These are phyloP conservation scores for Rhogogaster chlorosoma DNA, from an alignment of 2,888 invertebrate species.

Conservation along the genomic window DNA sequence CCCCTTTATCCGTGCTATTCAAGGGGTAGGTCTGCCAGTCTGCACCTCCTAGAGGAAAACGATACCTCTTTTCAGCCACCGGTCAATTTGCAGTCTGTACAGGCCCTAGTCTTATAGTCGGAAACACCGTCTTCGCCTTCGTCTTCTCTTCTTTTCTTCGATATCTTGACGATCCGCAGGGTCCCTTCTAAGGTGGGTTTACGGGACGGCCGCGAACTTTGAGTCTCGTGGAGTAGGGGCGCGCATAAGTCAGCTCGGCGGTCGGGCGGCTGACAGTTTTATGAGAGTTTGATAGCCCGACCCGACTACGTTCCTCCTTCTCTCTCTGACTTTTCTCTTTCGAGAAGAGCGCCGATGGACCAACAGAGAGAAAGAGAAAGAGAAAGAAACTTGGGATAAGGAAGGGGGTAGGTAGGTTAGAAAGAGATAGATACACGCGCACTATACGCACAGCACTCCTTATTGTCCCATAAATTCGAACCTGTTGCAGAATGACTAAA, in stretches of 20 bases:
- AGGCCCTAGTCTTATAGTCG: not conserved
- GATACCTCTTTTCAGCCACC: not conserved
- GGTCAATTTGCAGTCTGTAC: conserved; percentile 11
- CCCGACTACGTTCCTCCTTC: conserved; percentile 55
- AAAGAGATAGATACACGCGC: conserved; percentile 71
- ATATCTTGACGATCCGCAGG: conserved; percentile 5
- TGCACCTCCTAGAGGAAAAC: not conserved
- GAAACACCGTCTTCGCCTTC: not conserved
- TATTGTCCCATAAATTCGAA: conserved; percentile 78
- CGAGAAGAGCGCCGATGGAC: conserved; percentile 56
- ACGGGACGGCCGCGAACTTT: conserved; percentile 37
- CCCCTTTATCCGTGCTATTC: conserved; percentile 56
- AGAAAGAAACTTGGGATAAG: conserved; percentile 4
- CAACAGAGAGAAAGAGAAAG: conserved; percentile 51
- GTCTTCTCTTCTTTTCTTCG: not conserved
- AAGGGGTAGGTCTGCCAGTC: not conserved
- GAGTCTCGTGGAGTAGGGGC: conserved; percentile 51
- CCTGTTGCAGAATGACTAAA: conserved; percentile 70
- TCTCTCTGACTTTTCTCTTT: conserved; percentile 57
- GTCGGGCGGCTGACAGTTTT: conserved; percentile 77
- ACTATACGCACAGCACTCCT: conserved; percentile 75
- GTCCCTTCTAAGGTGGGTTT: conserved; percentile 13
- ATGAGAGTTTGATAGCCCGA: conserved; percentile 77
- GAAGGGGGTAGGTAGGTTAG: conserved; percentile 48
- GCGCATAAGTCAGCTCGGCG: conserved; percentile 75